Evolutionary conservation across 2,113 vertebrate genomes (phyloP), one percentile per base, ranked within the genome.

Genomic region (Siphamia tubifer): DNA sequence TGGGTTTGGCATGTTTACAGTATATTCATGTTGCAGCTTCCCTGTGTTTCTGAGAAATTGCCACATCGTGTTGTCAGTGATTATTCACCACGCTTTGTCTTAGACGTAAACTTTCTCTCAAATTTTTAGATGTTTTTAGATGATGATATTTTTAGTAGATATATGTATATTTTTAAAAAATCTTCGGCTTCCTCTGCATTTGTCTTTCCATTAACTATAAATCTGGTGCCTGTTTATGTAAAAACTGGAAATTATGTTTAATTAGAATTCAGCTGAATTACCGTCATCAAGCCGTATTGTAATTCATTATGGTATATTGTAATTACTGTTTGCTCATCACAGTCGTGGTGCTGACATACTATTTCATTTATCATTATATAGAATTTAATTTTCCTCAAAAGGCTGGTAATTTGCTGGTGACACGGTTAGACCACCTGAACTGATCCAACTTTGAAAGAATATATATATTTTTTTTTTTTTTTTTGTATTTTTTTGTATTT

Each of bases 241-340:
- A 61, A 72, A 67, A 63, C 44, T 63, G 36, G 21, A 69, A 78
- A 76, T 86, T 79, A 82, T 42, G 30, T 61, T 80, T 67, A 74
- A 81, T 79, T 84, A 78, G 54, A 79, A 76, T 54, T 39, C 6
- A 5, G 13, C 53, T 75, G 66, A 61, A 86, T 76, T 47, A 79
- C 70, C 55, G 74, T 73, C 39, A 71, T 77, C 79, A 57, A 54
- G 21, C 58, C 11, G 51, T 70, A 73, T 79, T 74, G 61, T 62
- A 68, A 80, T 76, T 77, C 63, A 81, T 87, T 87, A 75, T 30
- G 39, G 55, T 25, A n/a, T 31, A 23, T 65, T 68, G 48, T 66
- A 76, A 82, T 77, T 51, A 55, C 7, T 45, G 45, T 52, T 61
- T 74, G 42, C 38, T 63, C 45, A 31, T 74, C 66, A 72, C 52